Evolutionary conservation across 2,797 vertebrate genomes (phyloP).

Genomic region (Danio albolineatus): DNA sequence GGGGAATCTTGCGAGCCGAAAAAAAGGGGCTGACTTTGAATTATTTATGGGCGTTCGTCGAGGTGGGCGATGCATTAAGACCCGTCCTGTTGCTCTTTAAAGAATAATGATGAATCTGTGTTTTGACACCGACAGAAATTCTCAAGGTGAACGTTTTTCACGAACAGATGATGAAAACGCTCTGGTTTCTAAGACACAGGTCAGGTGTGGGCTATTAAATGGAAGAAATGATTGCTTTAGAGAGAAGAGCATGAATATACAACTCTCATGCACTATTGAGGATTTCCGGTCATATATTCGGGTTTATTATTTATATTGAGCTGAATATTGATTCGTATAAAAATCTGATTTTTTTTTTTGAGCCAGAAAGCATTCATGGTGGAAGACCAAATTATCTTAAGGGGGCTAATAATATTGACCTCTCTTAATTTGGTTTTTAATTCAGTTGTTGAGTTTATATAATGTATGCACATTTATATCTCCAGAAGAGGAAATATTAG

Average conservation of each 20-base stretch:
- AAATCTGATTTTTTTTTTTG: neutral
- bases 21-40: neutral
- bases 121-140: neutral
- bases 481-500: no score
- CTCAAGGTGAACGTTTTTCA: conserved; percentile 18
- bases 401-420: no score
- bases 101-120: conserved; percentile 34
- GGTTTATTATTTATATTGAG: neutral
- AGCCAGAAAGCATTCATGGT: no score
- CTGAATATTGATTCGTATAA: neutral
- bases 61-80: conserved; percentile 1
- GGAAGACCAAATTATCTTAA: no score
- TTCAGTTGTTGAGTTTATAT: no score
- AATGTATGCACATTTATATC: no score
- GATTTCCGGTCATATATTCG: neutral
- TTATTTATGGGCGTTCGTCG: conserved; percentile 11
- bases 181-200: neutral
- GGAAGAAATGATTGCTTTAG: neutral
- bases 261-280: neutral
- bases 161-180: neutral
- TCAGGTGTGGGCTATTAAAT: neutral
- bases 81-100: conserved; percentile 18
- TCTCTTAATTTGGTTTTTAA: no score
- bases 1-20: conserved; percentile 34
- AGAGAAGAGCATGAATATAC: neutral